Percentiles rank a stretch among this genome's conserved stretches.
phyloP scores from a whole-genome alignment of 2,113 vertebrate species.

The Castor canadensis region DNA sequence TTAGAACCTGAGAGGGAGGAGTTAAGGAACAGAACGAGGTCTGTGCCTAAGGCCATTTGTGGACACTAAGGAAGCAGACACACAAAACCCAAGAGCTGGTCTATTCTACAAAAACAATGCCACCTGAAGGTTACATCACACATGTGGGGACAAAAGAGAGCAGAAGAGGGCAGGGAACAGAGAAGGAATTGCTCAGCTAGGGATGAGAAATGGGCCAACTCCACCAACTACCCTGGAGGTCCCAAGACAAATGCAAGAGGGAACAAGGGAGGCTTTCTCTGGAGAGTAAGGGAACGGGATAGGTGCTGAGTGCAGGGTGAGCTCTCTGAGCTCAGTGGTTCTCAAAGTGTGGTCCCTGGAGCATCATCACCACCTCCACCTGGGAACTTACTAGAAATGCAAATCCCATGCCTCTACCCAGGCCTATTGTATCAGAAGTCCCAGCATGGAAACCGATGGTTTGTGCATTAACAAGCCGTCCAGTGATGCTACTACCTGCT shows the following conservation, averaged over 20 bases:
- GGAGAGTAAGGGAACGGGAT: not conserved
- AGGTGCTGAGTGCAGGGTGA: not conserved
- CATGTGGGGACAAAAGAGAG: rapidly evolving
- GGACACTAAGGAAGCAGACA: not conserved
- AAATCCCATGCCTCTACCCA: not conserved
- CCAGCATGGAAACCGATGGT: rapidly evolving
- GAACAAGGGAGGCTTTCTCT: not conserved
- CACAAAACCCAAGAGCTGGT: not conserved
- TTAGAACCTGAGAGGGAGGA: not conserved
- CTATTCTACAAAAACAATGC: not conserved
- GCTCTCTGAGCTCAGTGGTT: not conserved
- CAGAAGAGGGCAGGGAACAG: no score
- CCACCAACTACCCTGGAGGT: not conserved
- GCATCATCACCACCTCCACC: not conserved
- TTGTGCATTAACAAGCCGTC: not conserved
- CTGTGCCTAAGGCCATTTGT: not conserved
- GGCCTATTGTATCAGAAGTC: not conserved
- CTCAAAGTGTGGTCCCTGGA: not conserved
- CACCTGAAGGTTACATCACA: not conserved
- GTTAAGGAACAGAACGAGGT: not conserved
- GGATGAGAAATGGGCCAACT: not conserved
- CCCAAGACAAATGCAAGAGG: not conserved
- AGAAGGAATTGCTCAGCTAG: not conserved
- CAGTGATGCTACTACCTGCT: not conserved
- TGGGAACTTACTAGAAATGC: not conserved